Evolutionary conservation across 2,113 vertebrate species (phyloP).

Genomic region (Poecile atricapillus): DNA sequence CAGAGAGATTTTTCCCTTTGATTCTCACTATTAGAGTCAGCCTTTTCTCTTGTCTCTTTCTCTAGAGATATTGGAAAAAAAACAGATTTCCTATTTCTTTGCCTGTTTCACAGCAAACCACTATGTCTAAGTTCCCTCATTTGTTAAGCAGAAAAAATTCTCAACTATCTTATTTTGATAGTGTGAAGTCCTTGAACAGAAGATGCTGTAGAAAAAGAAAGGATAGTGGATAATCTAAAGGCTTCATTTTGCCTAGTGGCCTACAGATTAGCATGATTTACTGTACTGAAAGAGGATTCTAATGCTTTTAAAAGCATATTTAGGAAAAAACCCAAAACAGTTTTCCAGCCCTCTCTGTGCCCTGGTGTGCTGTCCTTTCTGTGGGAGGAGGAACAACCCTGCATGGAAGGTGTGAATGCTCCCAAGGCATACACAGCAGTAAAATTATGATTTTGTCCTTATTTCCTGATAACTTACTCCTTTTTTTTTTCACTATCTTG

Average conservation of each 20-base stretch:
- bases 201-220: neutral
- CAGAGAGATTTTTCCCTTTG: constrained; percentile 18
- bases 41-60: constrained; percentile 10
- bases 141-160: constrained; percentile 16
- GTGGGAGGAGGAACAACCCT: neutral
- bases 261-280: neutral
- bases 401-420: neutral
- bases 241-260: neutral
- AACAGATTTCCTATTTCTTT: neutral
- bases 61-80: neutral
- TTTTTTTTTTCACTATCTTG: neutral
- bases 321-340: neutral
- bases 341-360: neutral
- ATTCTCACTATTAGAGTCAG: constrained; percentile 9
- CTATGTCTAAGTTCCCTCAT: neutral
- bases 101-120: neutral
- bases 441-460: neutral
- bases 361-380: neutral
- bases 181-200: neutral
- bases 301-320: neutral
- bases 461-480: neutral
- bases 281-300: neutral
- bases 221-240: neutral
- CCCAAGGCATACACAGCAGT: neutral
- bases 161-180: neutral